Evolutionary conservation across 2,888 invertebrate genomes (phyloP).

Genomic region (Mimas tiliae): DNA sequence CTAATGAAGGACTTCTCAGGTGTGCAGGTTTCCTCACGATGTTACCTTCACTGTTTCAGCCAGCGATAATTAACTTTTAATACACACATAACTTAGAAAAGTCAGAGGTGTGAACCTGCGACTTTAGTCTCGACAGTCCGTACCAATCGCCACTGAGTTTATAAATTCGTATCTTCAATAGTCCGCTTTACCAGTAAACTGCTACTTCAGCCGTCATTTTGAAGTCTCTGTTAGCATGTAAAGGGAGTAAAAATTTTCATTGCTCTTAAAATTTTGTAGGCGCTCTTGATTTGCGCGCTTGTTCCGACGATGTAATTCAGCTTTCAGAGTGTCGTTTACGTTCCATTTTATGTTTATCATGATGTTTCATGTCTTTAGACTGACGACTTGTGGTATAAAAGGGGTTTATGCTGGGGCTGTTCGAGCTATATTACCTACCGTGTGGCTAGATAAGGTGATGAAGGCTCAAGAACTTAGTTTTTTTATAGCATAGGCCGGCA

Average conservation of each 20-base stretch:
- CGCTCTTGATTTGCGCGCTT: conserved; percentile 44
- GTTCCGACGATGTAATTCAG: conserved; percentile 29
- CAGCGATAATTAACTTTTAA: no score
- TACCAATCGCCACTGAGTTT: no score
- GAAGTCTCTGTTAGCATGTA: conserved; percentile 47
- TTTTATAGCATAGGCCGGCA: no score
- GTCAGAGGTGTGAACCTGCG: no score
- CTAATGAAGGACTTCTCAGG: no score
- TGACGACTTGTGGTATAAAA: conserved; percentile 5
- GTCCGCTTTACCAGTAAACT: conserved; percentile 41
- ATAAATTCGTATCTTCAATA: conserved; percentile 30
- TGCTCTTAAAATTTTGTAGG: conserved; percentile 41
- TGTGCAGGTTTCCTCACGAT: no score
- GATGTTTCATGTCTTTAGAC: conserved; percentile 23
- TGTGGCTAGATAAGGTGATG: background rate
- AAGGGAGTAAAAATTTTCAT: conserved; percentile 47
- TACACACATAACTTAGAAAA: no score
- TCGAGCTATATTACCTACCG: conserved; percentile 1
- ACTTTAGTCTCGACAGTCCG: no score
- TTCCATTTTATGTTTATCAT: conserved; percentile 25
- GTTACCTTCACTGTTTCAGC: no score
- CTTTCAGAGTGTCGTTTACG: conserved; percentile 26
- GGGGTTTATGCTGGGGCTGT: conserved; percentile 15
- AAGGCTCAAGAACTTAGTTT: background rate
- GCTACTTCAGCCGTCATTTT: conserved; percentile 36